phyloP scores from a whole-genome alignment of 2,888 invertebrate species.

The Cerastis leucographa region DNA sequence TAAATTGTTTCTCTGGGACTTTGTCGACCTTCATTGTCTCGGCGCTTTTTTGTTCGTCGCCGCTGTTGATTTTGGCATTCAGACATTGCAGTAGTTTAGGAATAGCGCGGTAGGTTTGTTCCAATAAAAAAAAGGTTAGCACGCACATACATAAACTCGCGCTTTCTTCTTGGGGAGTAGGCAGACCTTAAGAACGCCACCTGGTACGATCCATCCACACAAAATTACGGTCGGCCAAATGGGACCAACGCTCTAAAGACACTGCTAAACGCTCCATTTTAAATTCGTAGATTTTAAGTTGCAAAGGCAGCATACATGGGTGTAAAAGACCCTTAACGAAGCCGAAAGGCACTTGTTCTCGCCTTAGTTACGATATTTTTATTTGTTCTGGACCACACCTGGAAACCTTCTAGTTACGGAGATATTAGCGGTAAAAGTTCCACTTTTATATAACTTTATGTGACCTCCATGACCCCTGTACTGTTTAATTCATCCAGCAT shows the following conservation, averaged over 20 bases:
- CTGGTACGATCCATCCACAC: not conserved
- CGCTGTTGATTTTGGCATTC: too few relatives aligned
- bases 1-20: too few relatives aligned
- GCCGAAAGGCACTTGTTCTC: too few relatives aligned
- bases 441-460: not conserved
- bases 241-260: not conserved
- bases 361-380: not conserved
- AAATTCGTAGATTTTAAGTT: not conserved
- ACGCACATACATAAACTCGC: not conserved
- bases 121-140: too few relatives aligned
- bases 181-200: not conserved
- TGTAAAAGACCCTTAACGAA: too few relatives aligned
- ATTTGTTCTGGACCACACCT: not conserved
- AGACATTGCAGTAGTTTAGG: too few relatives aligned
- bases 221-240: not conserved
- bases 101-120: too few relatives aligned
- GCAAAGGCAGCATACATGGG: not conserved
- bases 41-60: too few relatives aligned
- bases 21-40: too few relatives aligned
- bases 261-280: not conserved
- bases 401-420: not conserved
- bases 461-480: not conserved
- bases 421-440: not conserved
- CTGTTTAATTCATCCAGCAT: too few relatives aligned
- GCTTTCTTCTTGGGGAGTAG: not conserved